Conservation (phyloP, 2,888 invertebrate genomes). For the Epinotia bilunana region DNA sequence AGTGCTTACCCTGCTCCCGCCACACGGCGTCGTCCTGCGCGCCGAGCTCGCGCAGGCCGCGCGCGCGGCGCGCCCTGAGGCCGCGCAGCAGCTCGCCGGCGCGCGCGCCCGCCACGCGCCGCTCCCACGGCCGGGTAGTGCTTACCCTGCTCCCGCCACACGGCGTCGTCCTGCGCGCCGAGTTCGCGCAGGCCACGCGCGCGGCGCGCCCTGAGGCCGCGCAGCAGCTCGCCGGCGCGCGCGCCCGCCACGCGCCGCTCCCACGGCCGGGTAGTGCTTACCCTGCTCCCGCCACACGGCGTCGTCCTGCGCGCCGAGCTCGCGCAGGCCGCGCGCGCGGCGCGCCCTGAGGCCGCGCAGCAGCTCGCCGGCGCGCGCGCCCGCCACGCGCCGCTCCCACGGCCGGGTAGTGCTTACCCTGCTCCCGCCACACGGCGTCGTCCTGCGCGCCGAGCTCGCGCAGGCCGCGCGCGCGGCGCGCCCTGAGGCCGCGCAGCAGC, state of each 20-base stretch:
- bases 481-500: conserved; percentile 85
- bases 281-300: conserved; percentile 87
- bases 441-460: conserved; percentile 84
- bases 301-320: conserved; percentile 82
- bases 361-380: conserved; percentile 86
- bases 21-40: no score
- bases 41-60: no score
- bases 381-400: conserved; percentile 88
- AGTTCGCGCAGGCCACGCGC: conserved; percentile 80
- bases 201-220: conserved; percentile 83
- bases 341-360: conserved; percentile 84
- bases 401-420: conserved; percentile 72
- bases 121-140: conserved; percentile 69
- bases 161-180: conserved; percentile 83
- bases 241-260: conserved; percentile 87
- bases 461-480: conserved; percentile 76
- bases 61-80: no score
- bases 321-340: conserved; percentile 77
- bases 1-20: no score
- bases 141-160: conserved; percentile 87
- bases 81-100: no score
- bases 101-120: no score
- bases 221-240: conserved; percentile 86
- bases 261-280: conserved; percentile 71
- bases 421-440: conserved; percentile 85